Base-by-base conservation (phyloP, 2,113 vertebrate species). In the Neogobius melanostomus region DNA sequence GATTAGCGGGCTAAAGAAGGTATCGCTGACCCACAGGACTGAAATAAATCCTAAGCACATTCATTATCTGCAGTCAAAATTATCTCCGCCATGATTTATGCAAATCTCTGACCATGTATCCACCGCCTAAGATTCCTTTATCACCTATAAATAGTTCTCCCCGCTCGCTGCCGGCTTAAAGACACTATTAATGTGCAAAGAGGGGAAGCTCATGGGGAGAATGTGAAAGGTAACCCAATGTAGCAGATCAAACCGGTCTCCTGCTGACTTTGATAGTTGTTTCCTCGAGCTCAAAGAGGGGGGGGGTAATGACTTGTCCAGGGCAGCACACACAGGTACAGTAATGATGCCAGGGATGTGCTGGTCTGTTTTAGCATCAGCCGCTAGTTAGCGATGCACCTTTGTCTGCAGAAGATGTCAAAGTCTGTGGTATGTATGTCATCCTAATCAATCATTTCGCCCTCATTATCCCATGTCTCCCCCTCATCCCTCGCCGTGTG, bases 21-120 rank as follows among this genome's bases (percentile, higher is more conserved):
- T 85, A 87, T 88, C 85, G 87, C 85, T 89, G 82, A 90, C 54
- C 71, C 36, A 42, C 77, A 70, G 75, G 75, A 61, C 56, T 36
- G 42, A 17, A 53, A 82, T 83, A 87, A 85, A 85, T 91, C 86
- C 83, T 76, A 89, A 86, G 83, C 89, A 90, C 78, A 83, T 87
- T 91, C 80, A 88, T 89, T 89, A 90, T 90, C 84, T 89, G 69
- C n/a, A 69, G 11, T 82, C 83, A 78, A 90, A 90, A 88, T 88
- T 74, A 86, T 78, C 80, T 68, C 42, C 75, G 82, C 79, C 76
- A 73, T 90, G 84, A 92, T 90, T 91, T 87, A 92, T 92, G 90
- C 87, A 88, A 91, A 91, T 91, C 82, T 89, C 69, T 76, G 82
- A 83, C 86, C 86, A 82, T 79, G 76, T 87, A 85, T 90, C 84